Evolutionary conservation across 2,888 invertebrate species (phyloP).

Genomic region (Ypsolopha scabrella): DNA sequence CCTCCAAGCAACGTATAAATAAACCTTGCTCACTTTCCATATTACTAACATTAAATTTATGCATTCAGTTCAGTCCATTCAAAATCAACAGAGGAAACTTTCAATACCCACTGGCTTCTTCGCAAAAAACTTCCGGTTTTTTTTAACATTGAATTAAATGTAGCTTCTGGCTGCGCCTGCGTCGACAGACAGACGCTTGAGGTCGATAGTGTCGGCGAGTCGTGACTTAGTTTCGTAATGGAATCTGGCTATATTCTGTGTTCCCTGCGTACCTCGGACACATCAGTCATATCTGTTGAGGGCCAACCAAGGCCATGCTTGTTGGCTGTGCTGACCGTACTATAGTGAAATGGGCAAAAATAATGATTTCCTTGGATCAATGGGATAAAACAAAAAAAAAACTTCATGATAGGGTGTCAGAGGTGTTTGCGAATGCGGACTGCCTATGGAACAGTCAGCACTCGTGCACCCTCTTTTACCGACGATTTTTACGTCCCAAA

Average conservation of each 20-base stretch:
- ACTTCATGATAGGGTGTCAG: too few relatives aligned
- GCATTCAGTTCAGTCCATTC: neutral
- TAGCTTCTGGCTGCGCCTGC: neutral
- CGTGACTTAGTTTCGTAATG: conserved; percentile 30
- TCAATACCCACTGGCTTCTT: neutral
- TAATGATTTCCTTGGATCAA: too few relatives aligned
- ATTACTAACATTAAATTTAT: neutral
- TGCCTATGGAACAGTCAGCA: too few relatives aligned
- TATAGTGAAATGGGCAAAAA: too few relatives aligned
- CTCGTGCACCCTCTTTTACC: too few relatives aligned
- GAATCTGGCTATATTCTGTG: conserved; percentile 7
- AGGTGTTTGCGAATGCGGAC: too few relatives aligned
- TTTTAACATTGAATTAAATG: neutral
- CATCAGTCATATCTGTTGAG: conserved; percentile 34
- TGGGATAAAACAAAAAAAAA: too few relatives aligned
- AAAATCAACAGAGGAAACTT: neutral
- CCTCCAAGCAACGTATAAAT: too few relatives aligned
- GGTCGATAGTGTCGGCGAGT: conserved; percentile 14
- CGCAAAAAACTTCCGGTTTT: neutral
- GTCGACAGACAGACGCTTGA: neutral
- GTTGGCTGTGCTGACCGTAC: too few relatives aligned
- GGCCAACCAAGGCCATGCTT: too few relatives aligned
- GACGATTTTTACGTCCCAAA: too few relatives aligned
- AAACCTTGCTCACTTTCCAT: neutral
- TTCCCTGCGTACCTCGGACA: conserved; percentile 29